These are phyloP conservation scores for Sminthurides aquaticus DNA, from an alignment of 2,888 invertebrate species.

Conservation along the genomic window DNA sequence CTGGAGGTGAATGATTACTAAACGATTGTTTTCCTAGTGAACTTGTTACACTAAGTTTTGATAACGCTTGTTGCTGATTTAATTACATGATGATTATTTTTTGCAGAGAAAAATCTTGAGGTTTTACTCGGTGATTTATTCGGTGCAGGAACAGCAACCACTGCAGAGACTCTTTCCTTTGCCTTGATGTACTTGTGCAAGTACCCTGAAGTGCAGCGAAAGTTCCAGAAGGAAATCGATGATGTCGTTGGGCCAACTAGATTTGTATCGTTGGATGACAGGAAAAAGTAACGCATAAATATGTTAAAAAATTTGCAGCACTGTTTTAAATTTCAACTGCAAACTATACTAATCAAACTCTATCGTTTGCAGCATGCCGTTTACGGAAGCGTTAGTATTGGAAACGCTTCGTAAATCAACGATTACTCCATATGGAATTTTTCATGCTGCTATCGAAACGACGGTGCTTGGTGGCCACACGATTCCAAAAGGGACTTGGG, in stretches of 20 bases:
- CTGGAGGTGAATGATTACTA: too few relatives aligned
- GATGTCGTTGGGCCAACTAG: slow-evolving; percentile 4
- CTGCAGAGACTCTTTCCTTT: slow-evolving; percentile 9
- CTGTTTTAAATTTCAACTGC: too few relatives aligned
- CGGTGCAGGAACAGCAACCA: slow-evolving; percentile 17
- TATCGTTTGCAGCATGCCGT: slow-evolving; percentile 25
- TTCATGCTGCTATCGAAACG: slow-evolving; percentile 17
- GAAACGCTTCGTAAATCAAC: slow-evolving; percentile 28
- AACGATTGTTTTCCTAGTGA: too few relatives aligned
- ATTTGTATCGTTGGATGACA: not conserved
- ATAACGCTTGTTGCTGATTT: too few relatives aligned
- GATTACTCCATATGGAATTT: slow-evolving; percentile 20
- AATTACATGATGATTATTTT: too few relatives aligned
- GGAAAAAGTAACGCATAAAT: slow-evolving; percentile 13
- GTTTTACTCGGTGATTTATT: slow-evolving; percentile 9
- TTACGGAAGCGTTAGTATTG: slow-evolving; percentile 25
- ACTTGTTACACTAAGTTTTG: too few relatives aligned
- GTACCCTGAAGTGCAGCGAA: slow-evolving; percentile 2
- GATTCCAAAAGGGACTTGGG: slow-evolving; percentile 20
- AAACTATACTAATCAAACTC: too few relatives aligned
- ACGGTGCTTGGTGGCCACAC: slow-evolving; percentile 17
- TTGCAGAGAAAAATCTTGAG: not conserved
- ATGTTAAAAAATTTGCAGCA: too few relatives aligned
- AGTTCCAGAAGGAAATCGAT: slow-evolving; percentile 16
- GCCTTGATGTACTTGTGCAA: slow-evolving; percentile 12